phyloP scores from a whole-genome alignment of 2,888 invertebrate species.

The Troilus luridus region DNA sequence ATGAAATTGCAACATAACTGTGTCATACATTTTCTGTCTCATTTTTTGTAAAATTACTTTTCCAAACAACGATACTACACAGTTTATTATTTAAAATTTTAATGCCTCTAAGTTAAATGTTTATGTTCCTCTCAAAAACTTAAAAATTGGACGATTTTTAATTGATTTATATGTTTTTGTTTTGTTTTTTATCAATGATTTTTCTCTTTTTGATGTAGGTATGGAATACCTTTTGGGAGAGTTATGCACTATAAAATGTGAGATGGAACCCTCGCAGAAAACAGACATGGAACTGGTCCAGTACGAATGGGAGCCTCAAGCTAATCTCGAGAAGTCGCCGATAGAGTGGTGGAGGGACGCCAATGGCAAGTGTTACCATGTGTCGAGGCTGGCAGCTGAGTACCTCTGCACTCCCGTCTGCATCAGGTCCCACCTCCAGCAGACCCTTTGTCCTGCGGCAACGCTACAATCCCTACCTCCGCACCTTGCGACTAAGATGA shows the following conservation, averaged over 20 bases:
- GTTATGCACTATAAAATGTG: constrained; percentile 68
- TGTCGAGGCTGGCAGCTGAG: constrained; percentile 59
- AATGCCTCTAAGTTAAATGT: no score
- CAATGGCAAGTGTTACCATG: constrained; percentile 60
- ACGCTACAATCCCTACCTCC: constrained; percentile 61
- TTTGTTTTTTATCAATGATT: neutral
- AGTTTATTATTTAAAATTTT: no score
- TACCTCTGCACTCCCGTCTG: constrained; percentile 63
- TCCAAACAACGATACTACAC: no score
- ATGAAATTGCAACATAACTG: no score
- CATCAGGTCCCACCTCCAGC: constrained; percentile 60
- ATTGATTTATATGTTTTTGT: neutral
- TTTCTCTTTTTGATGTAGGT: constrained; percentile 66
- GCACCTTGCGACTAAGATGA: constrained; percentile 63
- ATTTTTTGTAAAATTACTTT: no score
- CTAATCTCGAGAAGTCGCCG: constrained; percentile 70
- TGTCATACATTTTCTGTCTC: no score
- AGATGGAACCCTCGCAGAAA: constrained; percentile 70
- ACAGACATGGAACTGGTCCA: constrained; percentile 70
- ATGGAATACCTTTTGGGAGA: constrained; percentile 70
- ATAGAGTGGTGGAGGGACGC: constrained; percentile 70
- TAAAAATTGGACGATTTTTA: no score
- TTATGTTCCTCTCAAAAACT: no score
- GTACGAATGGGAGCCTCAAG: constrained; percentile 70
- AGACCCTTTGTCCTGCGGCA: constrained; percentile 58